These are phyloP conservation scores for Eilema sororculum DNA, from an alignment of 2,888 invertebrate genomes.

Conservation along the genomic window DNA sequence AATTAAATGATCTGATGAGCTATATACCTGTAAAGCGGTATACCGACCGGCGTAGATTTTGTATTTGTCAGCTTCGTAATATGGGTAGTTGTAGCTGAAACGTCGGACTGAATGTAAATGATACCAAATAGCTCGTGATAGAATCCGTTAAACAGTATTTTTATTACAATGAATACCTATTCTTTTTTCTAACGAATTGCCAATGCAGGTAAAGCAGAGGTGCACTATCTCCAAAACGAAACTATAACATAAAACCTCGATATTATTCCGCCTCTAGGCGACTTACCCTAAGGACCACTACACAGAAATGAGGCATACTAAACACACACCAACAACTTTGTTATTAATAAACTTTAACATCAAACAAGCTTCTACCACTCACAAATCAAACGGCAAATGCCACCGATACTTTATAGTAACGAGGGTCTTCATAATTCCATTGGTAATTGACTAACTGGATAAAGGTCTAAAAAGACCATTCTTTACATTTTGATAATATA, in stretches of 20 bases:
- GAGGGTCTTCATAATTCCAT: conserved; percentile 14
- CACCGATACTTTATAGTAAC: conserved; percentile 7
- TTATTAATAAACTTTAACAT: conserved; percentile 9
- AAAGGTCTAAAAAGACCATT: background rate
- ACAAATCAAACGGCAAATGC: conserved; percentile 5
- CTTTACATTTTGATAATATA: background rate
- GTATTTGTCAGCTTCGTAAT: no score
- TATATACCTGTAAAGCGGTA: no score
- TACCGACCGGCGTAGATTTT: no score
- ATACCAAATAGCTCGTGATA: no score
- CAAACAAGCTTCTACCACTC: background rate
- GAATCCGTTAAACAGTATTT: no score
- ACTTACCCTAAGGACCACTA: background rate
- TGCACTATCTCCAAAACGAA: no score
- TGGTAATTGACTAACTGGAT: background rate
- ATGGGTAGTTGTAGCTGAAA: no score
- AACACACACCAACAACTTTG: conserved; percentile 1
- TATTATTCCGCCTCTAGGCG: background rate
- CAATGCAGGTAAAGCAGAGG: no score
- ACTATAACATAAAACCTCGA: background rate
- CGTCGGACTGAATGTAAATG: no score
- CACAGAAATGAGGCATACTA: background rate
- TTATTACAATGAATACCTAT: no score
- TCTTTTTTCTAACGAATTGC: no score
- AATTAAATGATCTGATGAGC: background rate